Percentiles rank a stretch among this genome's conserved stretches.
Evolutionary conservation across 1,140 invertebrate species (phyloP).

Genomic region (Chrysoperla carnea): DNA sequence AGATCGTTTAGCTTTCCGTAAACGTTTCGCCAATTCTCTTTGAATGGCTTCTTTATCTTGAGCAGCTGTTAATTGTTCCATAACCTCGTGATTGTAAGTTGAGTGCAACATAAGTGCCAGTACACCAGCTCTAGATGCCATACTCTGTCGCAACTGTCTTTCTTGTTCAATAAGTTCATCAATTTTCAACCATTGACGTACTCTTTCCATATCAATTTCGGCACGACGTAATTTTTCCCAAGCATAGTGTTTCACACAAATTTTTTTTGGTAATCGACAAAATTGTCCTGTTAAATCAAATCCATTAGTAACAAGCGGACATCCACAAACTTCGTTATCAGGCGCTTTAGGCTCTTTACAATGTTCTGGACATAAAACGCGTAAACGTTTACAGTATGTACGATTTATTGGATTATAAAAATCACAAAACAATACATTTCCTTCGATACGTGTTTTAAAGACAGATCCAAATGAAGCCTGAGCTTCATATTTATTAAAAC

Average conservation of each 20-base stretch:
- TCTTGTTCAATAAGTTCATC: constrained; percentile 94
- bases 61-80: constrained; percentile 41
- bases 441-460: constrained; percentile 86
- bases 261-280: constrained; percentile 77
- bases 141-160: constrained; percentile 65
- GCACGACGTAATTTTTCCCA: constrained; percentile 92
- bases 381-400: constrained; percentile 90
- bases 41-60: background rate
- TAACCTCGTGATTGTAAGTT: constrained; percentile 83
- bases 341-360: constrained; percentile 87
- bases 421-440: constrained; percentile 95
- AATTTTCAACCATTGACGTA: constrained; percentile 76
- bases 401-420: constrained; percentile 78
- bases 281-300: constrained; percentile 66
- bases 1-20: no score
- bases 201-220: constrained; percentile 63
- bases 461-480: constrained; percentile 92
- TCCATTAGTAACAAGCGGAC: constrained; percentile 68
- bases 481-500: constrained; percentile 91
- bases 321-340: constrained; percentile 77
- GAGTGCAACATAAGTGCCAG: constrained; percentile 87
- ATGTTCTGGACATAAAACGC: constrained; percentile 94
- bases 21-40: no score
- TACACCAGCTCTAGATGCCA: constrained; percentile 79
- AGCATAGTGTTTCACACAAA: constrained; percentile 78